phyloP scores from a whole-genome alignment of 2,797 vertebrate genomes.

The Oceanodroma leucorhoa region DNA sequence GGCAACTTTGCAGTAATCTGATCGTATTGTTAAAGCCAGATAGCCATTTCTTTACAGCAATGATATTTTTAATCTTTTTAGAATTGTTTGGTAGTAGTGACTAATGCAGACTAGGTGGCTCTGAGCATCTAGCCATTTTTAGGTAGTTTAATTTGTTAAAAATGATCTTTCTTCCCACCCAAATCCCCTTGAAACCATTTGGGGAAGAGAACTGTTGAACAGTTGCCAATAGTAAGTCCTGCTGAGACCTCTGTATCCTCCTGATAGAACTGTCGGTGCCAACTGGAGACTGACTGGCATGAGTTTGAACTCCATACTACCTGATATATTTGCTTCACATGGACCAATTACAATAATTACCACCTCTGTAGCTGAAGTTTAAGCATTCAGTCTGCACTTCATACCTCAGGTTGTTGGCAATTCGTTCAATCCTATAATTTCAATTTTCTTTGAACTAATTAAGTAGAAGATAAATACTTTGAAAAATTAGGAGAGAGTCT shows the following conservation, averaged over 20 bases:
- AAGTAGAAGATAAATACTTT: slow-evolving; percentile 13
- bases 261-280: slow-evolving; percentile 37
- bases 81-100: slow-evolving; percentile 8
- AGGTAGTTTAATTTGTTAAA: slow-evolving; percentile 68
- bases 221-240: slow-evolving; percentile 58
- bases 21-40: neutral
- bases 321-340: slow-evolving; percentile 39
- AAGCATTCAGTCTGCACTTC: neutral
- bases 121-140: slow-evolving; percentile 47
- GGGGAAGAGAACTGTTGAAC: slow-evolving; percentile 54
- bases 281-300: slow-evolving; percentile 58
- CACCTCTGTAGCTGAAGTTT: slow-evolving; percentile 33
- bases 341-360: slow-evolving; percentile 64
- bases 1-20: neutral
- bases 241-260: slow-evolving; percentile 60
- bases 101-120: slow-evolving; percentile 43
- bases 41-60: neutral
- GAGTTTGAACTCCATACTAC: slow-evolving; percentile 35
- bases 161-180: slow-evolving; percentile 50
- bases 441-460: slow-evolving; percentile 38
- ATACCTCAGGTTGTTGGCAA: slow-evolving; percentile 50
- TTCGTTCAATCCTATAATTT: slow-evolving; percentile 5
- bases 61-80: neutral
- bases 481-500: neutral
- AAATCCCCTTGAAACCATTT: slow-evolving; percentile 60